Percentiles rank a stretch among this genome's conserved stretches.
Conservation (phyloP, 30 jellyfish, hydroid and myxozoan genomes). For the Aurelia sp. region DNA sequence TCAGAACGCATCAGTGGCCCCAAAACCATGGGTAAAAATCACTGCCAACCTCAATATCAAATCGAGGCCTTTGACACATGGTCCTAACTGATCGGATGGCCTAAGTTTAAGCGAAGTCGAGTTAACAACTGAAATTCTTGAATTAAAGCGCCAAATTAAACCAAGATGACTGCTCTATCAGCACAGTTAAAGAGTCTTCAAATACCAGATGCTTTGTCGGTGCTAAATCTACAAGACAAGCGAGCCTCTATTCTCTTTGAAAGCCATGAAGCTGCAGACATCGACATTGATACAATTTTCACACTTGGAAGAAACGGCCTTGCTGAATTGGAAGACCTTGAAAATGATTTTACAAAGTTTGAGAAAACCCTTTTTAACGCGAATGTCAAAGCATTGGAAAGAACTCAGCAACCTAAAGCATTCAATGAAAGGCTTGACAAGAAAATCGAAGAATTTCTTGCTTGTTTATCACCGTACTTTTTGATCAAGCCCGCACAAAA, state of each 20-base stretch:
- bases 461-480: slow-evolving; percentile 75
- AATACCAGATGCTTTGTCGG: slow-evolving; percentile 78
- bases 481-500: slow-evolving; percentile 87
- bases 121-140: too few species aligned
- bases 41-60: too few species aligned
- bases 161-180: slow-evolving; percentile 72
- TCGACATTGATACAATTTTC: slow-evolving; percentile 75
- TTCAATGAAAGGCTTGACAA: slow-evolving; percentile 68
- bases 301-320: slow-evolving; percentile 83
- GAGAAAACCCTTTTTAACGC: slow-evolving; percentile 71
- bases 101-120: too few species aligned
- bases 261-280: slow-evolving; percentile 85
- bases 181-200: slow-evolving; percentile 83
- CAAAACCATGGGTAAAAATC: too few species aligned
- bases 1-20: too few species aligned
- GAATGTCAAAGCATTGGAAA: slow-evolving; percentile 43
- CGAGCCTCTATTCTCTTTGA: slow-evolving; percentile 86
- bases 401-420: slow-evolving; percentile 73
- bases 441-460: slow-evolving; percentile 59
- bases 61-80: too few species aligned
- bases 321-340: slow-evolving; percentile 70
- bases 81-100: too few species aligned
- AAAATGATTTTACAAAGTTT: slow-evolving; percentile 56
- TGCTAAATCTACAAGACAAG: slow-evolving; percentile 38
- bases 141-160: too few species aligned